Evolutionary conservation across 2,888 invertebrate species (phyloP).

Genomic region (Nephrotoma flavescens): DNA sequence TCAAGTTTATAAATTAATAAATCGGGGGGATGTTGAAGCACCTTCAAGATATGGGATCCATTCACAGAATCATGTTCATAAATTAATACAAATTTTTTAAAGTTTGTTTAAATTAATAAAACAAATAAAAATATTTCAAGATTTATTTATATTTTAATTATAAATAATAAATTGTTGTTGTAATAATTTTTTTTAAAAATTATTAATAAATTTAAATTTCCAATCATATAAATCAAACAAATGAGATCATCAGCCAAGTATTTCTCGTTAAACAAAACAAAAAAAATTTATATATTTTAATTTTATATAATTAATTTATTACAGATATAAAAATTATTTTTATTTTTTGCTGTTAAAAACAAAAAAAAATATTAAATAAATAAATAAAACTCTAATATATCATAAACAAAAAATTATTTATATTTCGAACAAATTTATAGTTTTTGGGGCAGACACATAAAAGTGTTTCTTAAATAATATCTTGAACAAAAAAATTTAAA

Average conservation of each 20-base stretch:
- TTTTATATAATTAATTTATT: not conserved
- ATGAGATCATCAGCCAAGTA: not conserved
- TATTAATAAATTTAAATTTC: not conserved
- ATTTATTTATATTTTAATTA: not conserved
- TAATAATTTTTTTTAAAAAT: not conserved
- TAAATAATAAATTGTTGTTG: not conserved
- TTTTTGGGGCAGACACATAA: not conserved
- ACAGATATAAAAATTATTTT: not conserved
- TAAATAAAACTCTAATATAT: not conserved
- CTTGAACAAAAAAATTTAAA: not conserved
- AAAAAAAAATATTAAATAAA: not conserved
- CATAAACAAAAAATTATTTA: not conserved
- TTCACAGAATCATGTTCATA: not conserved
- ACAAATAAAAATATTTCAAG: not conserved
- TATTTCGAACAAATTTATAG: not conserved
- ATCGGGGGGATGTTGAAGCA: not conserved
- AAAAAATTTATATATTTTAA: not conserved
- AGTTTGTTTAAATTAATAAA: not conserved
- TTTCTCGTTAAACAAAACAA: not conserved
- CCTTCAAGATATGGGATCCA: not conserved
- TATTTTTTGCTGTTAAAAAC: not conserved
- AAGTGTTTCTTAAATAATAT: not conserved
- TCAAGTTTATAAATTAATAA: not conserved
- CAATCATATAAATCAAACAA: not conserved
- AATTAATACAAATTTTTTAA: not conserved